Evolutionary conservation across 1,140 invertebrate genomes (phyloP).

Genomic region (Theocolax elegans): DNA sequence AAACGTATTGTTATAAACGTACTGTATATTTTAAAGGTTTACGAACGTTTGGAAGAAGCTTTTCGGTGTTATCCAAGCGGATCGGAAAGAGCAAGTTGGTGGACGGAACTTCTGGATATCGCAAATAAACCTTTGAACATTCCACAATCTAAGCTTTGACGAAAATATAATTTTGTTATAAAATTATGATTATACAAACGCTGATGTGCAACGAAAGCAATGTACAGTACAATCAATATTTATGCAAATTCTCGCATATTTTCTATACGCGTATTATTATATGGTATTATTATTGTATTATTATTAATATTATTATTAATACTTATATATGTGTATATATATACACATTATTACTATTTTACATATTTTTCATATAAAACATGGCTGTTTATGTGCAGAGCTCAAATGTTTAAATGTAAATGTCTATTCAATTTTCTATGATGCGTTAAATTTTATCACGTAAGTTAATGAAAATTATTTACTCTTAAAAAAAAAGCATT

Average conservation of each 20-base stretch:
- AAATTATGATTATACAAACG: neutral
- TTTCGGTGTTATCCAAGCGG: slow-evolving; percentile 78
- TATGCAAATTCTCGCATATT: neutral
- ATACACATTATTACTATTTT: slow-evolving; percentile 10
- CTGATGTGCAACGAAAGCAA: slow-evolving; percentile 2
- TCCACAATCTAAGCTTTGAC: slow-evolving; percentile 57
- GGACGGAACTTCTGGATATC: slow-evolving; percentile 73
- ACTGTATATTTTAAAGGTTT: slow-evolving; percentile 71
- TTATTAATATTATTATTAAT: slow-evolving; percentile 22
- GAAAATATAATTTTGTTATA: slow-evolving; percentile 15
- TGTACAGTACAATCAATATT: slow-evolving; percentile 35
- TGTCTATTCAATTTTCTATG: slow-evolving; percentile 18
- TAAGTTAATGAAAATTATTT: slow-evolving; percentile 7
- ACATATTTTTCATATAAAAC: neutral
- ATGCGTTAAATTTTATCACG: slow-evolving; percentile 4
- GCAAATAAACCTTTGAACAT: slow-evolving; percentile 51
- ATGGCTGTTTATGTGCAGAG: neutral
- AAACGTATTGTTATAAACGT: slow-evolving; percentile 12
- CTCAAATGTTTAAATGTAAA: slow-evolving; percentile 4
- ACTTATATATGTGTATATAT: too few relatives aligned
- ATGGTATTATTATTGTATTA: slow-evolving; percentile 17
- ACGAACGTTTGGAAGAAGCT: slow-evolving; percentile 82
- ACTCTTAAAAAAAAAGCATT: neutral
- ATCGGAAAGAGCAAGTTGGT: slow-evolving; percentile 81
- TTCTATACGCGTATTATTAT: slow-evolving; percentile 22